A percentile compares a stretch with the other conserved stretches of the same genome.
These are phyloP conservation scores for Trinorchestia longiramus DNA, from an alignment of 1,140 invertebrate genomes.

Conservation along the genomic window DNA sequence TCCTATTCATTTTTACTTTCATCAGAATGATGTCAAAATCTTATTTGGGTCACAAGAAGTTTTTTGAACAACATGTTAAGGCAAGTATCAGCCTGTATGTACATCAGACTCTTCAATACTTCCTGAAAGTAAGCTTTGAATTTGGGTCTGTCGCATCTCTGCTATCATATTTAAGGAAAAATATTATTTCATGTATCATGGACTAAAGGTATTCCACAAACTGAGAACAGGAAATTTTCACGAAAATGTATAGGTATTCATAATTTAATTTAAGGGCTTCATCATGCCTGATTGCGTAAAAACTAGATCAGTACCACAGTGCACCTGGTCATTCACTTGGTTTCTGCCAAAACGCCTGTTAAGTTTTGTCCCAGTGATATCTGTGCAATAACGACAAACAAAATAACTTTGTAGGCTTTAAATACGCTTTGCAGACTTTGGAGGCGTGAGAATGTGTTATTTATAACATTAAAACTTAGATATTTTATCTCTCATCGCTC, in stretches of 20 bases:
- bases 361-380: too few species aligned
- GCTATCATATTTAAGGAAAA: too few species aligned
- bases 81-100: neutral
- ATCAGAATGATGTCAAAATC: neutral
- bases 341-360: too few species aligned
- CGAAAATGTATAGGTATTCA: neutral
- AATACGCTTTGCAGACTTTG: neutral
- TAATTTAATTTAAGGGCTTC: too few species aligned
- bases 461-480: neutral
- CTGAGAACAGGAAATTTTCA: neutral
- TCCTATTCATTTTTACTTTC: neutral
- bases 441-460: neutral
- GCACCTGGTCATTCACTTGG: too few species aligned
- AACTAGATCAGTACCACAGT: too few species aligned
- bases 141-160: neutral
- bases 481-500: neutral
- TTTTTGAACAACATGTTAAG: neutral
- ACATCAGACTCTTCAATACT: neutral
- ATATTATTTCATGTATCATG: too few species aligned
- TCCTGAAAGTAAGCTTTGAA: neutral
- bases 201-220: too few species aligned
- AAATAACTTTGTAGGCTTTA: neutral
- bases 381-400: too few species aligned
- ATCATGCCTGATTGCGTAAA: too few species aligned
- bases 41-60: neutral